Percentiles rank a stretch among this genome's conserved stretches.
Evolutionary conservation across 2,797 vertebrate genomes (phyloP).

Genomic region (Phaenicophaeus curvirostris): DNA sequence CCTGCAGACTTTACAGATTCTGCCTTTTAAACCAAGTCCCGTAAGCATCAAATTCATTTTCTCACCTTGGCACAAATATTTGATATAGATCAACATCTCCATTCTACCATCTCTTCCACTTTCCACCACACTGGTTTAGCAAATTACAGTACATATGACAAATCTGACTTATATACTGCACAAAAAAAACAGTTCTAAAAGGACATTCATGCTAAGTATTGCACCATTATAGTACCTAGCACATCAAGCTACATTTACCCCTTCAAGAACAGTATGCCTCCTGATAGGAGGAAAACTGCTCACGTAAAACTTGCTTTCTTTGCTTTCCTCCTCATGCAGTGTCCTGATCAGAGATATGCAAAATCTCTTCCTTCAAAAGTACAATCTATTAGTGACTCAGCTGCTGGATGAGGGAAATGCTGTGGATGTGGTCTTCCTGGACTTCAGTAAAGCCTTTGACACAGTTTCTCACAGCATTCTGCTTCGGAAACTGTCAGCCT

Average conservation of each 20-base stretch:
- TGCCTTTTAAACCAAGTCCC: neutral
- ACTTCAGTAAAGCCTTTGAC: too few species aligned
- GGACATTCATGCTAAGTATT: neutral
- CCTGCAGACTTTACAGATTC: slow-evolving; percentile 32
- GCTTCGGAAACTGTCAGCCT: too few species aligned
- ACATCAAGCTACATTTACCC: neutral
- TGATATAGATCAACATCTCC: slow-evolving; percentile 38
- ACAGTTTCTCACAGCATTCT: too few species aligned
- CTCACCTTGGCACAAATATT: slow-evolving; percentile 38
- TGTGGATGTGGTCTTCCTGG: too few species aligned
- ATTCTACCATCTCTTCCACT: slow-evolving; percentile 42
- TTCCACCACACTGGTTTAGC: slow-evolving; percentile 60
- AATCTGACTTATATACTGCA: slow-evolving; percentile 7
- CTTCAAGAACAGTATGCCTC: neutral
- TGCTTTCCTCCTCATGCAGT: neutral
- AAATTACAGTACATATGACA: slow-evolving; percentile 12
- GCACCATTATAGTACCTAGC: neutral
- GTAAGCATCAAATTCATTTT: slow-evolving; percentile 30
- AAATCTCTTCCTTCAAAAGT: neutral
- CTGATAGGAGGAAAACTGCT: neutral
- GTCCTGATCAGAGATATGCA: neutral
- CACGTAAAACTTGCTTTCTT: neutral
- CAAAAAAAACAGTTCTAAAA: slow-evolving; percentile 30
- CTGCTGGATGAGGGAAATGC: too few species aligned
- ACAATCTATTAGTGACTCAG: too few species aligned